phyloP scores from a whole-genome alignment of 2,113 vertebrate species.

The Hippocampus mohnikei region DNA sequence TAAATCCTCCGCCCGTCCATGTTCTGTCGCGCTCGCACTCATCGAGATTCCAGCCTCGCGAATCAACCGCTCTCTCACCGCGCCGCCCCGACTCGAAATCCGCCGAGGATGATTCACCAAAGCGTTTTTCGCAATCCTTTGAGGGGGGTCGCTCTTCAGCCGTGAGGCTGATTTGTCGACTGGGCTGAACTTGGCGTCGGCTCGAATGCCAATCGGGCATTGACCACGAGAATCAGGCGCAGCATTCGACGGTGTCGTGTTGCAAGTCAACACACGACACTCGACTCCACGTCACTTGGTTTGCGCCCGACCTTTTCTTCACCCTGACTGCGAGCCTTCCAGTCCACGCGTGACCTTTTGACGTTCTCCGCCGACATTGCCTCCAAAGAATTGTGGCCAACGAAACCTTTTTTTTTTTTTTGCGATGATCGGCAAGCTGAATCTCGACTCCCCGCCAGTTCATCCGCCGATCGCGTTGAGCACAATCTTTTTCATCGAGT shows the following conservation, averaged over 20 bases:
- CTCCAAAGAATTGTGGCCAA: neutral
- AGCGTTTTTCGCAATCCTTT: too few relatives aligned
- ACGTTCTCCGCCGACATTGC: neutral
- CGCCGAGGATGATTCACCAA: too few relatives aligned
- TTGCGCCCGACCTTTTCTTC: slow-evolving; percentile 32
- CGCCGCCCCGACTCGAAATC: too few relatives aligned
- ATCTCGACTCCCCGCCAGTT: too few relatives aligned
- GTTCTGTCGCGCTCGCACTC: too few relatives aligned
- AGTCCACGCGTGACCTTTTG: slow-evolving; percentile 41
- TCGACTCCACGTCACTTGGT: neutral
- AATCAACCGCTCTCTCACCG: too few relatives aligned
- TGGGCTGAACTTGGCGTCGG: neutral
- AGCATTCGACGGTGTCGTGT: neutral
- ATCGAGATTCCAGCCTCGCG: too few relatives aligned
- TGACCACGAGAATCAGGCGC: neutral
- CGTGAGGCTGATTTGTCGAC: too few relatives aligned
- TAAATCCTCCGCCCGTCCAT: too few relatives aligned
- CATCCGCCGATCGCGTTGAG: neutral
- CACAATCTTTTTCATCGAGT: neutral
- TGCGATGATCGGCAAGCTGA: neutral
- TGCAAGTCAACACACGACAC: neutral
- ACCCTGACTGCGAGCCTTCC: slow-evolving; percentile 5
- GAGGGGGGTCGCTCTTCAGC: too few relatives aligned
- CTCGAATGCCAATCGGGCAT: neutral
- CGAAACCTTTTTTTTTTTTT: neutral